Conservation (phyloP, 1,140 invertebrate species). For the Archegozetes longisetosus region DNA sequence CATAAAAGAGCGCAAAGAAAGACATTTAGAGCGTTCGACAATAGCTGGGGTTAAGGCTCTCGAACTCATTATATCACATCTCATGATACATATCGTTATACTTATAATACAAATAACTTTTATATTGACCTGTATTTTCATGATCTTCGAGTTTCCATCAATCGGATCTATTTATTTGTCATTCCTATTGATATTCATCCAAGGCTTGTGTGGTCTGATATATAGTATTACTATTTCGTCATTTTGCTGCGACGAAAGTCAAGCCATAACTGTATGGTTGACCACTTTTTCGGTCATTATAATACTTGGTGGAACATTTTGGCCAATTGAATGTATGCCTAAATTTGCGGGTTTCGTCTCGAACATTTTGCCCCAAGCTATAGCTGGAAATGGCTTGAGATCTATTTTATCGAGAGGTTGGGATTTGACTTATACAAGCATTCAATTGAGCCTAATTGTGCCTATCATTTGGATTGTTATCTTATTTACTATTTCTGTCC, state of each 20-base stretch:
- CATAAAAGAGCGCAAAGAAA: conserved; percentile 59
- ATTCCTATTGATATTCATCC: conserved; percentile 49
- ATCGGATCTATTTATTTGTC: conserved; percentile 57
- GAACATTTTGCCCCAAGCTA: background rate
- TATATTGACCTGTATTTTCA: conserved; percentile 63
- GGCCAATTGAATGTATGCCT: conserved; percentile 7
- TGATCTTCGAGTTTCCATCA: conserved; percentile 58
- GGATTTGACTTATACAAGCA: conserved; percentile 57
- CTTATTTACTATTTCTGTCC: background rate
- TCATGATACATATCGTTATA: conserved; percentile 77
- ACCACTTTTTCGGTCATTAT: conserved; percentile 38
- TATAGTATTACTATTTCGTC: conserved; percentile 77
- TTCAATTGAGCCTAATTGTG: conserved; percentile 40
- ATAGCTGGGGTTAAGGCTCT: conserved; percentile 69
- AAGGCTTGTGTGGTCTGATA: conserved; percentile 77
- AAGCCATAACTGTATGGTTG: conserved; percentile 75
- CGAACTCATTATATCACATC: conserved; percentile 77
- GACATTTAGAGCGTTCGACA: conserved; percentile 66
- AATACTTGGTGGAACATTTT: background rate
- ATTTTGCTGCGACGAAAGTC: conserved; percentile 67
- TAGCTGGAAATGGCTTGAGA: background rate
- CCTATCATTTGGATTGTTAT: background rate
- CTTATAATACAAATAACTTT: conserved; percentile 78
- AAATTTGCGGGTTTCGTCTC: background rate
- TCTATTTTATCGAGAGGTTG: conserved; percentile 5